These are phyloP conservation scores for Stegana nigrithorax DNA, from an alignment of 2,888 invertebrate species.

Conservation along the genomic window DNA sequence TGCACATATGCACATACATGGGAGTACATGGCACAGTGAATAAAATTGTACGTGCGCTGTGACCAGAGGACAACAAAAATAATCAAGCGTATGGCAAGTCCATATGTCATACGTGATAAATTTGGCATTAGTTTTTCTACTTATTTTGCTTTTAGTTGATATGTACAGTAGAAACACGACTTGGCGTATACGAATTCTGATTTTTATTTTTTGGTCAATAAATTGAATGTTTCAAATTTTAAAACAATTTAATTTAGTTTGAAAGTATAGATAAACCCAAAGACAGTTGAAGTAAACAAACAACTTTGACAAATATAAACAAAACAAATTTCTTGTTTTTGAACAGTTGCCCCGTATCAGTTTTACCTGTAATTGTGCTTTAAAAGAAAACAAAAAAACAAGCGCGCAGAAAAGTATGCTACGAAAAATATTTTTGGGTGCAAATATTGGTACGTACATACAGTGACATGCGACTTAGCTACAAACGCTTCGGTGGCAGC, in stretches of 20 bases:
- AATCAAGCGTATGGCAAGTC: slow-evolving; percentile 5
- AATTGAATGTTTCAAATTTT: no score
- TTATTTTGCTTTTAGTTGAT: slow-evolving; percentile 5
- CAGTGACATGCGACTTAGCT: no score
- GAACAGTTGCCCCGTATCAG: no score
- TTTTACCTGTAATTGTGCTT: background rate
- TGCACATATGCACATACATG: background rate
- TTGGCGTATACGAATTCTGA: no score
- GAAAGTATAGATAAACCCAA: no score
- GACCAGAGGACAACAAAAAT: background rate
- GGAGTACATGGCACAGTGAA: background rate
- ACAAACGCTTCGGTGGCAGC: no score
- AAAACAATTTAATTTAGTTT: no score
- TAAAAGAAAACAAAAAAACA: slow-evolving; percentile 2
- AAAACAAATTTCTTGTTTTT: background rate
- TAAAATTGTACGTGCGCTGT: slow-evolving; percentile 1
- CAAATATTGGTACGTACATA: no score
- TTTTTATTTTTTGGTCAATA: background rate
- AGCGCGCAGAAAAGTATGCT: background rate
- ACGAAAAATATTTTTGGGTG: slow-evolving; percentile 4
- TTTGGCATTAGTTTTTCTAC: slow-evolving; percentile 11
- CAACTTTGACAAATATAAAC: no score
- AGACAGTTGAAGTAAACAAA: no score
- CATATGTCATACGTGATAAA: slow-evolving; percentile 18
- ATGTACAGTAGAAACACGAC: no score